phyloP scores from a whole-genome alignment of 2,797 vertebrate genomes.

The Momotus momota region DNA sequence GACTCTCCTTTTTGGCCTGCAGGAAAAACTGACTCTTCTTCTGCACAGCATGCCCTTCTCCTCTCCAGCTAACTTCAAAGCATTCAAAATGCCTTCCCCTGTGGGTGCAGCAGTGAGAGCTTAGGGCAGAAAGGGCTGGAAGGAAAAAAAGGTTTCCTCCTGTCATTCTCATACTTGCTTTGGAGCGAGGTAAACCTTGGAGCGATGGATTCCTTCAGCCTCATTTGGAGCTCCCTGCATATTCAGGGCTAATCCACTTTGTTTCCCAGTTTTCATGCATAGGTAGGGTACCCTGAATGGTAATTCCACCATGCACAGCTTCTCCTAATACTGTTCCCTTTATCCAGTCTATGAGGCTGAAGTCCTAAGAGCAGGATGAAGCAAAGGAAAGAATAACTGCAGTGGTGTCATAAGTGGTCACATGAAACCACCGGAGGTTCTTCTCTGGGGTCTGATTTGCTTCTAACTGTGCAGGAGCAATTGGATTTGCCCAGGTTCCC shows the following conservation, averaged over 20 bases:
- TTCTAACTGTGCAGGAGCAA: background rate
- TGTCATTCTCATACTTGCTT: background rate
- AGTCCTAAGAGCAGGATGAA: background rate
- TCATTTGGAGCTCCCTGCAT: background rate
- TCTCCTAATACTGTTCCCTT: background rate
- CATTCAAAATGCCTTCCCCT: background rate
- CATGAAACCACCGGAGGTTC: background rate
- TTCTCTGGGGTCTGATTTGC: background rate
- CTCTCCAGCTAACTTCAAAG: background rate
- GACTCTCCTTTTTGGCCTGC: background rate
- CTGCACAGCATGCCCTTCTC: background rate
- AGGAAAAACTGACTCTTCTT: background rate
- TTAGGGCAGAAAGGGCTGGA: background rate
- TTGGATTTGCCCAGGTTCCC: background rate
- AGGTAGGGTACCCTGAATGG: background rate
- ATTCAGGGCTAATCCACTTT: background rate
- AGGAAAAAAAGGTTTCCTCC: background rate
- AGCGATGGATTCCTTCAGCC: background rate
- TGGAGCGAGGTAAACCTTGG: background rate
- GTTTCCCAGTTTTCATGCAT: background rate
- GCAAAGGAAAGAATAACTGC: background rate
- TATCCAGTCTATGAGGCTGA: background rate
- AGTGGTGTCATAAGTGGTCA: background rate
- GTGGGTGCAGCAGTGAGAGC: background rate
- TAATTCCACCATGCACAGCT: background rate